These are phyloP conservation scores for Bombus confusus DNA, from an alignment of 1,140 invertebrate species.

Conservation along the genomic window DNA sequence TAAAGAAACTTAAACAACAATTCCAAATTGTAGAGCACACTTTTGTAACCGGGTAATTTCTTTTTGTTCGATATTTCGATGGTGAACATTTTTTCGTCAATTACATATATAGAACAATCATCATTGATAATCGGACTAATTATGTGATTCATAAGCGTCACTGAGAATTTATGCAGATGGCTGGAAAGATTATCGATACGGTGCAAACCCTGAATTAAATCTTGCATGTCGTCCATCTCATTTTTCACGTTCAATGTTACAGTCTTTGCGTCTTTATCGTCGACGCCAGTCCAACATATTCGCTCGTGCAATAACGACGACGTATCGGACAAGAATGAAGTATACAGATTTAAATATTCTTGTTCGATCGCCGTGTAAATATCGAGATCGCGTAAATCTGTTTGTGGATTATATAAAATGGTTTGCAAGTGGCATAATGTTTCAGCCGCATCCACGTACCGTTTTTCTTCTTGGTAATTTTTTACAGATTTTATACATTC, in stretches of 20 bases:
- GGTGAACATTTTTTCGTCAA: slow-evolving; percentile 78
- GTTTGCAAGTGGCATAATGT: slow-evolving; percentile 81
- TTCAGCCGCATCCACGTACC: slow-evolving; percentile 81
- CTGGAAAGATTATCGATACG: slow-evolving; percentile 80
- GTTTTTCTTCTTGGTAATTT: slow-evolving; percentile 79
- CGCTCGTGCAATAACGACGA: slow-evolving; percentile 81
- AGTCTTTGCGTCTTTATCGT: slow-evolving; percentile 61
- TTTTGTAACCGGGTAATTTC: slow-evolving; percentile 82
- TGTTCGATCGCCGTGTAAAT: slow-evolving; percentile 79
- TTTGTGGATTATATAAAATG: slow-evolving; percentile 79
- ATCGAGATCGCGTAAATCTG: slow-evolving; percentile 81
- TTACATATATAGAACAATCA: slow-evolving; percentile 79
- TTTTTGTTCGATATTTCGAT: slow-evolving; percentile 81
- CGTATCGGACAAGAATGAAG: slow-evolving; percentile 79
- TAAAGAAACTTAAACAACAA: slow-evolving; percentile 85
- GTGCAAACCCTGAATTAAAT: slow-evolving; percentile 82
- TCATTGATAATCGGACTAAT: slow-evolving; percentile 83
- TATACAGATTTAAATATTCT: slow-evolving; percentile 77
- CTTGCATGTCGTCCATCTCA: slow-evolving; percentile 76
- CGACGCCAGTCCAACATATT: slow-evolving; percentile 72
- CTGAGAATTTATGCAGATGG: slow-evolving; percentile 82
- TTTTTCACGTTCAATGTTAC: slow-evolving; percentile 74
- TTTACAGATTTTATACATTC: slow-evolving; percentile 82
- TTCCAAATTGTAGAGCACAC: slow-evolving; percentile 85
- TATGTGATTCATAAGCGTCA: slow-evolving; percentile 82